phyloP scores from a whole-genome alignment of 2,113 vertebrate genomes.

The Corythornis vintsioides region DNA sequence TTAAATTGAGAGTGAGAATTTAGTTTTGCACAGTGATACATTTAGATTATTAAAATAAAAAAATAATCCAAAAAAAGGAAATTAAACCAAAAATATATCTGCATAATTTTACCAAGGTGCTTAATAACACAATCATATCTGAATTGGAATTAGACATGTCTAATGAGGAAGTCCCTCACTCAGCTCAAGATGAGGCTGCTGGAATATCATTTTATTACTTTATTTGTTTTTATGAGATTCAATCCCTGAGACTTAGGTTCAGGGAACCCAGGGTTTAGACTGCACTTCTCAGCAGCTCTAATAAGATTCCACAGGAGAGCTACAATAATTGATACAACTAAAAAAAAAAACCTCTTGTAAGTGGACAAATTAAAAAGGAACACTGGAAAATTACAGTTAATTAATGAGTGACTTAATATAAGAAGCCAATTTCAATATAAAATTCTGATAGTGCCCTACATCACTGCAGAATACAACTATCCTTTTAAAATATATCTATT shows the following conservation, averaged over 20 bases:
- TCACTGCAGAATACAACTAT: neutral
- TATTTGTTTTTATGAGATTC: neutral
- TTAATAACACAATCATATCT: neutral
- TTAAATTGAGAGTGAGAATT: slow-evolving; percentile 23
- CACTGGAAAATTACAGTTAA: neutral
- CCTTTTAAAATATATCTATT: neutral
- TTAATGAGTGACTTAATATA: neutral
- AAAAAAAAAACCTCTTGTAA: neutral
- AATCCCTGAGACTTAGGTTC: neutral
- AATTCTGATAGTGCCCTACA: neutral
- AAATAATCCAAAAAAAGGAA: neutral
- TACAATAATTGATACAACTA: neutral
- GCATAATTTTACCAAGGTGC: neutral
- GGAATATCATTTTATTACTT: neutral
- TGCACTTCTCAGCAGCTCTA: neutral
- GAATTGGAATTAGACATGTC: neutral
- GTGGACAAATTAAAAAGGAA: neutral
- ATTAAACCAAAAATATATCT: neutral
- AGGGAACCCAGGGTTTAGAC: neutral
- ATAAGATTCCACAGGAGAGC: neutral
- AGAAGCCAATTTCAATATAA: neutral
- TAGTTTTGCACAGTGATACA: neutral
- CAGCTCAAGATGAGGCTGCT: neutral
- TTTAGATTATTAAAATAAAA: neutral
- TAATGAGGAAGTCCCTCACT: neutral